Conservation (phyloP, 2,797 vertebrate genomes). For the Heliangelus exortis region DNA sequence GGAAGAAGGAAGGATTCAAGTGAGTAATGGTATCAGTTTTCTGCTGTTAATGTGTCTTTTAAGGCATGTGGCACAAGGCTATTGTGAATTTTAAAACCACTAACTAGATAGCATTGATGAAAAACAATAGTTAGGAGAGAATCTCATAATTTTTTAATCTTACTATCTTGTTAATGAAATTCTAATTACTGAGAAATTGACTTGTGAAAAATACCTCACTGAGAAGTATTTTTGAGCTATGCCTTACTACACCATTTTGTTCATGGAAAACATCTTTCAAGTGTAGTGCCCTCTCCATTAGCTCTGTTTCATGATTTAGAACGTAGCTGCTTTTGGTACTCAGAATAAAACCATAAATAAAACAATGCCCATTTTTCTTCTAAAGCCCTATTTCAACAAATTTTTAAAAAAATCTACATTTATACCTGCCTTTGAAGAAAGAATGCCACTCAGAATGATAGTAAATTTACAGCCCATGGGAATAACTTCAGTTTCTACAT, state of each 20-base stretch:
- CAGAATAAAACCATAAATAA: background rate
- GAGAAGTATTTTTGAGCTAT: background rate
- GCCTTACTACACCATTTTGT: background rate
- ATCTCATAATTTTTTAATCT: background rate
- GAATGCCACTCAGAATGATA: background rate
- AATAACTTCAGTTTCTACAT: background rate
- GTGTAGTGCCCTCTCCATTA: background rate
- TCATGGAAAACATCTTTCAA: background rate
- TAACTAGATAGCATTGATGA: background rate
- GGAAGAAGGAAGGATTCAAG: background rate
- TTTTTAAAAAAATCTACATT: background rate
- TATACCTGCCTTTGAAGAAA: background rate
- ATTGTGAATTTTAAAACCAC: background rate
- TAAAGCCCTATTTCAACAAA: background rate
- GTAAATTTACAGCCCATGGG: background rate
- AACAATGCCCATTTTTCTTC: background rate
- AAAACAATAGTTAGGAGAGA: background rate
- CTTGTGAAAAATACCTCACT: background rate
- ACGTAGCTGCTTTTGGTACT: background rate
- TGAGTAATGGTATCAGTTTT: background rate
- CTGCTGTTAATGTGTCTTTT: background rate
- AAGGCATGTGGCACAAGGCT: background rate
- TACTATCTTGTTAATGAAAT: background rate
- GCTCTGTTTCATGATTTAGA: background rate
- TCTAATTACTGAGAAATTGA: background rate